phyloP scores from a whole-genome alignment of 2,888 invertebrate species.

The Entomobrya proxima region DNA sequence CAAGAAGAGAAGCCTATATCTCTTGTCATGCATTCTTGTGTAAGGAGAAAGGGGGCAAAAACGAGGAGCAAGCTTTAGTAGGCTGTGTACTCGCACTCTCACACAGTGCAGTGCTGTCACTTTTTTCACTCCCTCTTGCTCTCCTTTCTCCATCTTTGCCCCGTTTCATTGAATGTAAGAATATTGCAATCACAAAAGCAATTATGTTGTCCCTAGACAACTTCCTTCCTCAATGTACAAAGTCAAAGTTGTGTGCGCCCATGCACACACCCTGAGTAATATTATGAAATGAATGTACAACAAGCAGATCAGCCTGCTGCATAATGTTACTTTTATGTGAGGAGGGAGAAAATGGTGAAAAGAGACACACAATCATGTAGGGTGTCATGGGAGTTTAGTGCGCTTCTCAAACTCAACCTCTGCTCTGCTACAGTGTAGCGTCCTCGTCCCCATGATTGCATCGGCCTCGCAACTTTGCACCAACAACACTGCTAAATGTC shows the following conservation, averaged over 20 bases:
- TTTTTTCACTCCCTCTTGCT: not conserved
- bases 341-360: not conserved
- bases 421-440: too few species aligned
- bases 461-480: conserved; percentile 30
- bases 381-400: not conserved
- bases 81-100: too few species aligned
- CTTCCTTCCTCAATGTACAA: conserved; percentile 6
- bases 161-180: conserved; percentile 37
- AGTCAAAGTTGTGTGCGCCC: not conserved
- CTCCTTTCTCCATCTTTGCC: not conserved
- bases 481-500: conserved; percentile 43
- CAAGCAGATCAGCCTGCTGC: too few species aligned
- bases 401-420: not conserved
- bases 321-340: too few species aligned
- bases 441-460: not conserved
- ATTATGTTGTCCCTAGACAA: conserved; percentile 41
- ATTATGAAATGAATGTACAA: not conserved
- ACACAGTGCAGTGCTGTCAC: conserved; percentile 40
- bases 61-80: not conserved
- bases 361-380: not conserved
- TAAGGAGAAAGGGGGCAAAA: not conserved
- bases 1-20: conserved; percentile 36
- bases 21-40: conserved; percentile 8
- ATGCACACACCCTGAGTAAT: not conserved
- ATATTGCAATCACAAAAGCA: conserved; percentile 47